phyloP scores from a whole-genome alignment of 2,888 invertebrate species.

The Leptinotarsa rubiginosa region DNA sequence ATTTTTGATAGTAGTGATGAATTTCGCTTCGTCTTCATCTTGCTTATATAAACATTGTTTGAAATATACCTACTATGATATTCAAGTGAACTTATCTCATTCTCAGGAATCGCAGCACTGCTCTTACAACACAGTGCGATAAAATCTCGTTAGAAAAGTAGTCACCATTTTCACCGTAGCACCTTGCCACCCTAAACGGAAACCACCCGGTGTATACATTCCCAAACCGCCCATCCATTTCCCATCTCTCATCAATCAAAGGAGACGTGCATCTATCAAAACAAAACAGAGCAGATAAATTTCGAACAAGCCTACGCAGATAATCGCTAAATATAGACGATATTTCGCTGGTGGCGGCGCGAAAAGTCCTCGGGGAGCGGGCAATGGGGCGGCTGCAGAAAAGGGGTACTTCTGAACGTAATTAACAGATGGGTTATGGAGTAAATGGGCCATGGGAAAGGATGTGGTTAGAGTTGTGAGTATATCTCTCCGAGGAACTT shows the following conservation, averaged over 20 bases:
- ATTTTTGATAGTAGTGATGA: no score
- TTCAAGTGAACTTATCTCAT: no score
- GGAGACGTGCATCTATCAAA: constrained; percentile 20
- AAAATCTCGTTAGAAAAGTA: no score
- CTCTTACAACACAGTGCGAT: no score
- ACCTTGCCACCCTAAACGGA: background rate
- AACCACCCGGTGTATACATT: background rate
- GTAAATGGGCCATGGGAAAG: constrained; percentile 51
- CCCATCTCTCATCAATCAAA: constrained; percentile 19
- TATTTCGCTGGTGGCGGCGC: constrained; percentile 11
- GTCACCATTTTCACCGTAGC: no score
- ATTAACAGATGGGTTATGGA: constrained; percentile 56
- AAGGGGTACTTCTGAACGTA: constrained; percentile 41
- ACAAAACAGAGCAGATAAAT: constrained; percentile 25
- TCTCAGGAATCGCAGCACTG: no score
- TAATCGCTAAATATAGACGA: constrained; percentile 30
- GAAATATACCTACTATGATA: no score
- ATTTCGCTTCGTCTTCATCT: no score
- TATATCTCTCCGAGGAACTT: constrained; percentile 49
- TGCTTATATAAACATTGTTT: no score
- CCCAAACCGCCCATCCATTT: background rate
- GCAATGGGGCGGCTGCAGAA: constrained; percentile 18
- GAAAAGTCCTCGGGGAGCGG: constrained; percentile 21
- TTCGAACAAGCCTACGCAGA: constrained; percentile 21
- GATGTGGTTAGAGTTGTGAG: constrained; percentile 53